Conservation (phyloP, 1,140 invertebrate species). For the Aphis gossypii region DNA sequence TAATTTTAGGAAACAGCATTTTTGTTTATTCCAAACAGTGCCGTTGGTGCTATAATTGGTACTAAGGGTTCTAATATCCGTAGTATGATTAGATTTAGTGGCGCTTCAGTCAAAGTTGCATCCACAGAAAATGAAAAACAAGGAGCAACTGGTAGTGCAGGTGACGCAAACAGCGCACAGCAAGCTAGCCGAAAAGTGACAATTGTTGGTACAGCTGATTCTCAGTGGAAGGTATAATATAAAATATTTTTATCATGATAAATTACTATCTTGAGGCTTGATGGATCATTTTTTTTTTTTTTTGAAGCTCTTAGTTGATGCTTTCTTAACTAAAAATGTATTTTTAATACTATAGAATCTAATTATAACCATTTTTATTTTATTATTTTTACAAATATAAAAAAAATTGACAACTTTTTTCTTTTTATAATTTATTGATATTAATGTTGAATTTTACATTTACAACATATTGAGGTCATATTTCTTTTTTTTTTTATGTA, state of each 20-base stretch:
- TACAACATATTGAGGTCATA: too few species aligned
- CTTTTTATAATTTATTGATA: too few species aligned
- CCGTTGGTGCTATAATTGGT: constrained; percentile 96
- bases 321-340: too few species aligned
- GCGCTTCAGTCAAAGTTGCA: constrained; percentile 92
- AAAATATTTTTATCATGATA: constrained; percentile 7
- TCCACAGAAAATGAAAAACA: constrained; percentile 82
- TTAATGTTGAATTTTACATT: too few species aligned
- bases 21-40: constrained; percentile 95
- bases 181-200: constrained; percentile 82
- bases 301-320: neutral
- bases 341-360: too few species aligned
- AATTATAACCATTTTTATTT: too few species aligned
- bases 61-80: constrained; percentile 96
- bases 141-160: constrained; percentile 59
- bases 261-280: neutral
- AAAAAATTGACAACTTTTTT: too few species aligned
- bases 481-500: too few species aligned
- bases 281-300: neutral
- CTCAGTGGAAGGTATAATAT: constrained; percentile 88
- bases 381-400: too few species aligned
- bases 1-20: constrained; percentile 82
- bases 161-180: constrained; percentile 44
- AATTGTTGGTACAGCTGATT: constrained; percentile 91
- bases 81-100: constrained; percentile 95